Conservation (phyloP, 2,113 vertebrate species). For the Setophaga kirtlandii region DNA sequence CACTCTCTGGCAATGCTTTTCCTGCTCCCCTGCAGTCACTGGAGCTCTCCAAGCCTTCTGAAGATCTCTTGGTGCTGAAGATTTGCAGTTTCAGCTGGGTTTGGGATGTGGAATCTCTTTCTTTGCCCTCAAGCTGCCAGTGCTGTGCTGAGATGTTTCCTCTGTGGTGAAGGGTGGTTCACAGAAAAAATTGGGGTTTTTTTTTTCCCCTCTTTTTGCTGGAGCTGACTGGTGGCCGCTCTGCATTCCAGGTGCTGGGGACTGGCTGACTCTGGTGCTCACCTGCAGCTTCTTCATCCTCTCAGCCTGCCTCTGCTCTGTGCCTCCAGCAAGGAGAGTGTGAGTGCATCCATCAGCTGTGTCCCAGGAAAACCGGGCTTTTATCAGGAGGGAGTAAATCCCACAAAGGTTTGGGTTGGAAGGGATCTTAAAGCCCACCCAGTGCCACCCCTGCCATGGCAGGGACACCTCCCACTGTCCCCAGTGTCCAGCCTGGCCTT, state of each 20-base stretch:
- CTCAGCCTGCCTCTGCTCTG: constrained; percentile 23
- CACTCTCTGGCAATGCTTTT: rapidly evolving
- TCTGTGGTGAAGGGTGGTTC: background rate
- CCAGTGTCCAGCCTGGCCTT: background rate
- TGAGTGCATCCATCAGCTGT: constrained; percentile 29
- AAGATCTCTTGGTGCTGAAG: background rate
- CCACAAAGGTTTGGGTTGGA: background rate
- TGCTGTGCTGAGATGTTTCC: rapidly evolving
- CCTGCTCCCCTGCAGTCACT: rapidly evolving
- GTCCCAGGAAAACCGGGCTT: rapidly evolving
- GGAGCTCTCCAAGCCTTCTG: background rate
- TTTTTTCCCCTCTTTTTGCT: background rate
- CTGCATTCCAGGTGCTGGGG: constrained; percentile 21
- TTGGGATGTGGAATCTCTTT: background rate
- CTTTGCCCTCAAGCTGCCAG: background rate
- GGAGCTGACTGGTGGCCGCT: background rate
- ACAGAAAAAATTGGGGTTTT: background rate
- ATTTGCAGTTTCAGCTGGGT: background rate
- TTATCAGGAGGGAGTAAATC: background rate
- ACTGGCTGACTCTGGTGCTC: background rate
- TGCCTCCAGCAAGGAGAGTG: constrained; percentile 48
- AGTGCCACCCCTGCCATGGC: background rate
- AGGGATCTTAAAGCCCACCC: rapidly evolving
- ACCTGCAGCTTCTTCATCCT: constrained; percentile 40
- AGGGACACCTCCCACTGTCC: background rate